Evolutionary conservation across 1,140 invertebrate species (phyloP).

Genomic region (Formica exsecta): DNA sequence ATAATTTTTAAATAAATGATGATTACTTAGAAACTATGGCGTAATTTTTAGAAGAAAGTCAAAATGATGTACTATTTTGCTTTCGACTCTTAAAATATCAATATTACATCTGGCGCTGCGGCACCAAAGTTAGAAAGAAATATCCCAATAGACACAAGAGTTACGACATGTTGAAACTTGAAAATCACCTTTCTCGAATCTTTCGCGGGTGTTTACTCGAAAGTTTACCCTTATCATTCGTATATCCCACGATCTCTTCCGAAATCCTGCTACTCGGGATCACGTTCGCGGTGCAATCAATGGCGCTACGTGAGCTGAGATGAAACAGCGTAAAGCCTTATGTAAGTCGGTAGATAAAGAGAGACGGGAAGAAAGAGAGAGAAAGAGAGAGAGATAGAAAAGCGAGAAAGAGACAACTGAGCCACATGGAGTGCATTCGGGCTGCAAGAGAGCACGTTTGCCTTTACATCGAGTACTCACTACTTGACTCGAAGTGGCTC

Average conservation of each 20-base stretch:
- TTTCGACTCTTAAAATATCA: conserved; percentile 1
- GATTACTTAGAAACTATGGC: not conserved
- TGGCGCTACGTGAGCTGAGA: conserved; percentile 52
- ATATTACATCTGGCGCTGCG: not conserved
- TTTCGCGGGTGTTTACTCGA: conserved; percentile 11
- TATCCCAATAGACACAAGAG: conserved; percentile 8
- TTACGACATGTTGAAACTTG: not conserved
- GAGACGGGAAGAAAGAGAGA: not conserved
- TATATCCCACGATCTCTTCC: conserved; percentile 18
- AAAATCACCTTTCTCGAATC: conserved; percentile 1
- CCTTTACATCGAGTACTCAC: conserved; percentile 33
- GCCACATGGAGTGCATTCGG: conserved; percentile 32
- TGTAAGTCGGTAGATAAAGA: conserved; percentile 8
- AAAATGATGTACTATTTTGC: not conserved
- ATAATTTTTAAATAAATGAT: not conserved
- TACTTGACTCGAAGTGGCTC: conserved; percentile 33
- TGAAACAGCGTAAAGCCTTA: conserved; percentile 19
- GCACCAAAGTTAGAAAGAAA: not conserved
- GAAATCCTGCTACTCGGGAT: conserved; percentile 44
- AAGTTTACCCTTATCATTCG: conserved; percentile 48
- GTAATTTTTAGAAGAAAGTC: not conserved
- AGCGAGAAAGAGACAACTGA: not conserved
- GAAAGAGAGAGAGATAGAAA: not conserved
- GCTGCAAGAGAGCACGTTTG: conserved; percentile 40
- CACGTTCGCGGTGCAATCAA: conserved; percentile 53